Percentiles rank a stretch among this genome's conserved stretches.
These are phyloP conservation scores for Phaethon lepturus DNA, from an alignment of 2,113 vertebrate genomes.

Conservation along the genomic window DNA sequence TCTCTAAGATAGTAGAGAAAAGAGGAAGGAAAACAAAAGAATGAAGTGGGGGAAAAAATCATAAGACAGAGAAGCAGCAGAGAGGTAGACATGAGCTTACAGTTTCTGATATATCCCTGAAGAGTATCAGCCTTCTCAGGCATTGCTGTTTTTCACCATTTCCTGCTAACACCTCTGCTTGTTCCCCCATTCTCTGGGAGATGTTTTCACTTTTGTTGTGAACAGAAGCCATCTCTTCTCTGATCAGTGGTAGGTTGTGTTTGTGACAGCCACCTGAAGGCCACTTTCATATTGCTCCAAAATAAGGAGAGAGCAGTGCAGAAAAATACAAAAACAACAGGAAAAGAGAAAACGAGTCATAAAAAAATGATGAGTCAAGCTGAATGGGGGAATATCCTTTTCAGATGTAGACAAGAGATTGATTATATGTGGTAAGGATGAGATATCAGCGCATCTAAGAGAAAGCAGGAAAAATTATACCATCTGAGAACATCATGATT, in stretches of 20 bases:
- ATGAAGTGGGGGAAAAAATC: not conserved
- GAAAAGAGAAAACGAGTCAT: not conserved
- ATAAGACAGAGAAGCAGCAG: not conserved
- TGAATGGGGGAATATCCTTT: not conserved
- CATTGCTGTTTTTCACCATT: not conserved
- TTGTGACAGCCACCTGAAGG: not conserved
- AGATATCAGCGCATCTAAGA: not conserved
- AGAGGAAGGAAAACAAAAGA: not conserved
- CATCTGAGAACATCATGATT: conserved; percentile 6
- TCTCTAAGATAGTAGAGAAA: not conserved
- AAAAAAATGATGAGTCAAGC: not conserved
- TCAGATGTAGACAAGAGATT: not conserved
- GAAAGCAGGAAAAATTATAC: conserved; percentile 11
- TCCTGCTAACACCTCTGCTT: not conserved
- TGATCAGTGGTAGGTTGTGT: not conserved
- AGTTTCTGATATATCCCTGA: not conserved
- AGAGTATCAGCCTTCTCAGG: not conserved
- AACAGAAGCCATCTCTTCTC: not conserved
- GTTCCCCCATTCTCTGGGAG: not conserved
- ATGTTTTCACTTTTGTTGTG: not conserved
- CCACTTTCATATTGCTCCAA: not conserved
- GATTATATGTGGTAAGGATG: not conserved
- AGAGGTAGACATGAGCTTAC: not conserved
- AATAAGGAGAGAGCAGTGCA: not conserved
- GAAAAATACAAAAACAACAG: not conserved